phyloP scores from a whole-genome alignment of 2,797 vertebrate species.

The Tadarida brasiliensis region DNA sequence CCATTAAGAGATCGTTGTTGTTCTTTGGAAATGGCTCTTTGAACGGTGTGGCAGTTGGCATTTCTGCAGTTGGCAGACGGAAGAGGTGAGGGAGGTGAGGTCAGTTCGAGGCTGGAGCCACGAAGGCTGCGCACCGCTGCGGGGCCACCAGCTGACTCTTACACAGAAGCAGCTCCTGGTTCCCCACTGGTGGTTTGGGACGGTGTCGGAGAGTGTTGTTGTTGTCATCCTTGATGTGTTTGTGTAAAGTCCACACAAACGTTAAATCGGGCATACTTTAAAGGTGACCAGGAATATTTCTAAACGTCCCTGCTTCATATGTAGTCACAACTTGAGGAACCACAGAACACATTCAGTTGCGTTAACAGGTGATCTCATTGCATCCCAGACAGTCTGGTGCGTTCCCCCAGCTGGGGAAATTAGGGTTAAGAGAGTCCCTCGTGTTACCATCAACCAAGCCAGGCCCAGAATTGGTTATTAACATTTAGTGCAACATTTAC shows the following conservation, averaged over 20 bases:
- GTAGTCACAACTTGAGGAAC: background rate
- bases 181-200: background rate
- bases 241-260: background rate
- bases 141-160: background rate
- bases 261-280: background rate
- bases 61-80: background rate
- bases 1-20: background rate
- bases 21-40: background rate
- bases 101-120: background rate
- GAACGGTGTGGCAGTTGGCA: background rate
- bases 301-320: background rate
- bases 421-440: background rate
- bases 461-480: background rate
- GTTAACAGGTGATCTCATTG: background rate
- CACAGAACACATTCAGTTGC: background rate
- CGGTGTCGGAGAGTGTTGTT: background rate
- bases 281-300: background rate
- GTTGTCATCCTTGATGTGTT: background rate
- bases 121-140: background rate
- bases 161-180: background rate
- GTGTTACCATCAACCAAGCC: background rate
- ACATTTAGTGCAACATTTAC: rapidly evolving
- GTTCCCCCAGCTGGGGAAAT: background rate
- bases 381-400: background rate
- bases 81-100: background rate